Evolutionary conservation across 2,113 vertebrate species (phyloP), one percentile per base, ranked within the genome.

Genomic region (Anarhynchus alexandrinus): DNA sequence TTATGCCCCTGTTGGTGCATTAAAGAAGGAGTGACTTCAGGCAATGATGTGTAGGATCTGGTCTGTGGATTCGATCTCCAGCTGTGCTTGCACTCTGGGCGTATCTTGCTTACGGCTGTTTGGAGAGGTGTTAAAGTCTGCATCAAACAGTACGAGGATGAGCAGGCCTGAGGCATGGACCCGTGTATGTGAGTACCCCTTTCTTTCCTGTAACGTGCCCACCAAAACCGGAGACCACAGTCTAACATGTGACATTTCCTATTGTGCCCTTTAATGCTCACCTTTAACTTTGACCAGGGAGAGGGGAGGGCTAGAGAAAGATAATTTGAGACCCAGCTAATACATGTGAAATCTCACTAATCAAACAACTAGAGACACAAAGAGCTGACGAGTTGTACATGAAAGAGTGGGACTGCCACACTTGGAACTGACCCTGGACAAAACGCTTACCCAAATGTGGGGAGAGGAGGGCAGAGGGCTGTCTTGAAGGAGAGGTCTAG

Each of bases 141-240:
- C 47, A 71, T 18, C 62, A 38, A 51, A 16, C 10, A 45, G n/a
- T 4, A 3, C 0, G 1, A 43, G 42, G 36, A 20, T 3, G 23
- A 77, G 27, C 72, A 42, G 21, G 29, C 20, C 64, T 59, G 64
- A 38, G 40, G 36, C 36, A 20, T 7, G 36, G 69, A 36, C 6
- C 27, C 0, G 0, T 38, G 32, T 34, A 15, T 23, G 42, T 40
- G 45, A 79, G 47, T 34, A 10, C 10, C 47, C n/a, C n/a, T 26
- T 73, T 64, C 47, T 36, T 69, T 72, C 40, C 62, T 45, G 65
- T 22, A 22, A 32, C 0, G 3, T 7, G 55, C 26, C 40, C 51
- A 23, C 38, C 13, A 6, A 61, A 72, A 10, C 10, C 9, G 26
- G 38, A 54, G 11, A 21, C 27, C 10, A 7, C 51, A 47, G 34